Conservation (phyloP, 2,888 invertebrate species). For the Polydrusus tereticollis region DNA sequence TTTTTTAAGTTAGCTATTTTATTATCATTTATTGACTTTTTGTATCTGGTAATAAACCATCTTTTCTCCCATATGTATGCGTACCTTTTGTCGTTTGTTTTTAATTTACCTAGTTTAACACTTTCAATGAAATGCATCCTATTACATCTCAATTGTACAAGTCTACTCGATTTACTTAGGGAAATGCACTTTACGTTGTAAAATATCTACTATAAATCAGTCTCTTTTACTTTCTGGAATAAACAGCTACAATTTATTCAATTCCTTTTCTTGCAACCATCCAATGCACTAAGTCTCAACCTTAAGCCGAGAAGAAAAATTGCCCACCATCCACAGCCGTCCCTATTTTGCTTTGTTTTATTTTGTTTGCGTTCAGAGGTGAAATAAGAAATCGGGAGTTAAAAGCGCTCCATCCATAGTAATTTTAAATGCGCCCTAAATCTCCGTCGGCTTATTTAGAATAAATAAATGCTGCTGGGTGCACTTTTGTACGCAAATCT, state of each 20-base stretch:
- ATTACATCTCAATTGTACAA: neutral
- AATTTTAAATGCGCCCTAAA: constrained; percentile 28
- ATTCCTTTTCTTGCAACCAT: constrained; percentile 30
- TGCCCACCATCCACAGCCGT: constrained; percentile 9
- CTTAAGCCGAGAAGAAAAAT: constrained; percentile 32
- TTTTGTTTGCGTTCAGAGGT: constrained; percentile 39
- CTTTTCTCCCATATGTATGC: too few relatives aligned
- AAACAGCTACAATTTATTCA: constrained; percentile 28
- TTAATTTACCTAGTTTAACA: too few relatives aligned
- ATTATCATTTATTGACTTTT: too few relatives aligned
- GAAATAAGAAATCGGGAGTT: constrained; percentile 40
- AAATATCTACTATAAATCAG: neutral
- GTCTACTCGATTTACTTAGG: neutral
- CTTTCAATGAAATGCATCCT: too few relatives aligned
- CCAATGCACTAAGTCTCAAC: constrained; percentile 29
- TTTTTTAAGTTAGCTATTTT: too few relatives aligned
- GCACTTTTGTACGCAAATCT: constrained; percentile 12
- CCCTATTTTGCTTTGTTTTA: constrained; percentile 30
- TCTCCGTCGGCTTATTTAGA: constrained; percentile 34
- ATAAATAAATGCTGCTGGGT: constrained; percentile 33
- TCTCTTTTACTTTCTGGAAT: constrained; percentile 1
- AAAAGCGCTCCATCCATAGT: constrained; percentile 27
- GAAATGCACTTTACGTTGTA: neutral
- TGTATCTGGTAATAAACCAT: too few relatives aligned
- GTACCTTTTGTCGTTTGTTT: too few relatives aligned